A percentile compares a stretch with the other conserved stretches of the same genome.
Evolutionary conservation across 2,888 invertebrate genomes (phyloP).

Genomic region (Chloroclysta siterata): DNA sequence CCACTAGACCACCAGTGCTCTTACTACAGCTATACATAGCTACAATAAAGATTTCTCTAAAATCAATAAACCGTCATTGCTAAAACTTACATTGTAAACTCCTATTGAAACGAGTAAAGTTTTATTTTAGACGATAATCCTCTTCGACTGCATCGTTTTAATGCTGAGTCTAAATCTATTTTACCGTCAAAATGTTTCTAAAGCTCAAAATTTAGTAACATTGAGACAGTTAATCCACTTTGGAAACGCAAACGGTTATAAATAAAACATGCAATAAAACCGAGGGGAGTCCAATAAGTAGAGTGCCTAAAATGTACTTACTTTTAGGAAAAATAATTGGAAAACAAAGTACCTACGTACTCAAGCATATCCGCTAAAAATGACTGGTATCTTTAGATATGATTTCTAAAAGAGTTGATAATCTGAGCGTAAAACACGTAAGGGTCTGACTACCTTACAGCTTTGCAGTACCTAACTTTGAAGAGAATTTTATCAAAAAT

Average conservation of each 20-base stretch:
- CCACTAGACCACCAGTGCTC: no score
- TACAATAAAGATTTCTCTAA: no score
- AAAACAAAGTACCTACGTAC: not conserved
- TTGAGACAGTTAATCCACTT: constrained; percentile 20
- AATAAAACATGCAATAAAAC: constrained; percentile 18
- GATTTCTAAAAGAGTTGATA: no score
- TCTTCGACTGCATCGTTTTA: constrained; percentile 13
- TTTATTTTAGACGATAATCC: constrained; percentile 10
- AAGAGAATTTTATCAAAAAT: no score
- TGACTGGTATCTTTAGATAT: not conserved
- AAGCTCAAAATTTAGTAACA: constrained; percentile 16
- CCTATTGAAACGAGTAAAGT: not conserved
- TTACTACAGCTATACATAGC: no score
- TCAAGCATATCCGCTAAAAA: not conserved
- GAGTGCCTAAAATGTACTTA: constrained; percentile 8
- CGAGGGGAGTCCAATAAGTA: not conserved
- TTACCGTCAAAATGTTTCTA: not conserved
- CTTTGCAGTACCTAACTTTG: no score
- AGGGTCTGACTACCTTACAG: no score
- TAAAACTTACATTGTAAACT: not conserved
- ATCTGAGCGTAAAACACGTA: no score
- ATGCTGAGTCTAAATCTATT: not conserved
- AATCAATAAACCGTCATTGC: no score
- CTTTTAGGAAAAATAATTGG: not conserved
- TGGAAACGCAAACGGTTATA: constrained; percentile 13